Evolutionary conservation across 2,113 vertebrate species (phyloP), one percentile per base, ranked within the genome.

Genomic region (Nothobranchius kuhntae): DNA sequence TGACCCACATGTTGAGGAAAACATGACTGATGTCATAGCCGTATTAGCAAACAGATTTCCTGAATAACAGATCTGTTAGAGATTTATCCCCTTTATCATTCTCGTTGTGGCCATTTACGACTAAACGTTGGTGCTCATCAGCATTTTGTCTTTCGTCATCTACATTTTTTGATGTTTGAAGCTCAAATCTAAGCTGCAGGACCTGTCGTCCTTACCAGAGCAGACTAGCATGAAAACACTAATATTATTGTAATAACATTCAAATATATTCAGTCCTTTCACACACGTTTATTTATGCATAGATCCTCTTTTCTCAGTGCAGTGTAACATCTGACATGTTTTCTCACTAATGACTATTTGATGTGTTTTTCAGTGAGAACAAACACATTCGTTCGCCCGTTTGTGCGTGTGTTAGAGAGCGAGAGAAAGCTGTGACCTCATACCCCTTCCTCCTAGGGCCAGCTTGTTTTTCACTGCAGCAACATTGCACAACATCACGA

Each of bases 401-500:
- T 53, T 7, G 53, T 0, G 57, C 45, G 63, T 57, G 52, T 26
- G 66, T 42, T 65, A 24, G 69, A 17, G 65, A 10, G 21, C 21
- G 60, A 53, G 78, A 61, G 58, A 17, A 67, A 58, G 65, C 40
- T 46, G 45, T 73, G 87, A 83, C 79, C 88, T 72, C 61, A 10
- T 14, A 62, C 52, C 61, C 71, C 68, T 47, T 46, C 75, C 68
- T 84, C 82, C 48, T 60, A 63, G 58, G 73, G 70, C 87, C 73
- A 9, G 73, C 68, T 71, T 60, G 60, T 89, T 77, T 84, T 40
- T 74, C 48, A 61, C 81, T 71, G 73, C 78, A 65, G 77, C 75
- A 74, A 74, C 79, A 30, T 66, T 60, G 84, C 77, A 73, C 83
- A 84, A 79, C 87, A 86, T 88, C 87, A 69, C 88, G 85, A 87